Base-by-base conservation (phyloP, 2,888 invertebrate genomes). In the Melieria picta region DNA sequence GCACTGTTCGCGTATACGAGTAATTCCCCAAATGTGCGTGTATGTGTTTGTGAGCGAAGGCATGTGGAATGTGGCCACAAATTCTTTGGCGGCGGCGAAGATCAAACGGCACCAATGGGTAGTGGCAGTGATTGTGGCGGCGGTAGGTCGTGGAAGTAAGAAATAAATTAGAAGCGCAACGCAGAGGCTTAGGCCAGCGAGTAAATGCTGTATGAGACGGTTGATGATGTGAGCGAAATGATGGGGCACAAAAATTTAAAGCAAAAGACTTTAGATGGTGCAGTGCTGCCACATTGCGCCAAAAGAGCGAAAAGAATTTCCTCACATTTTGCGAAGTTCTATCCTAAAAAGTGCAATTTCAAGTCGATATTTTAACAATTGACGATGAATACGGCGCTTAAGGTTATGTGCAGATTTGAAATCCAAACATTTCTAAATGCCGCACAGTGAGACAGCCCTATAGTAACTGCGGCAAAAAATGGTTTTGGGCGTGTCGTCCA, bases 71-170 rank as follows among this genome's bases (percentile, higher is more conserved):
- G 67, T 57, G 70, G 69, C 69, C 71, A 67, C 71, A 68, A 58
- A 74, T 69, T 75, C 73, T 71, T 72, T 74, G 73, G 74, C 75
- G 74, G 76, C 78, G 78, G 78, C 70, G 70, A 72, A 76, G 75
- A 76, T 78, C 78, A 78, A 78, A 78, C 69, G 71, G 69, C 69
- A 72, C 70, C 64, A 66, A 69, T 65, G 58, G 56, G 65, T 71
- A 58, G 68, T 65, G 61, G 65, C 52, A 63, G 76, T 75, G 77
- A 71, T 73, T 67, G 65, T 68, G 67, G 65, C 61, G 72, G 76
- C 76, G 77, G 77, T 77, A 76, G 77, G 77, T 77, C 77, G 74
- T 71, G 72, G 71, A 72, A 72, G 68, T 68, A 65, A 67, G 52
- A 45, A 67, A 43, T 56, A 61, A 65, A 58, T 64, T 60, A 73